Conservation (phyloP, 2,797 vertebrate species). For the Petrocephalus schoutedeni region DNA sequence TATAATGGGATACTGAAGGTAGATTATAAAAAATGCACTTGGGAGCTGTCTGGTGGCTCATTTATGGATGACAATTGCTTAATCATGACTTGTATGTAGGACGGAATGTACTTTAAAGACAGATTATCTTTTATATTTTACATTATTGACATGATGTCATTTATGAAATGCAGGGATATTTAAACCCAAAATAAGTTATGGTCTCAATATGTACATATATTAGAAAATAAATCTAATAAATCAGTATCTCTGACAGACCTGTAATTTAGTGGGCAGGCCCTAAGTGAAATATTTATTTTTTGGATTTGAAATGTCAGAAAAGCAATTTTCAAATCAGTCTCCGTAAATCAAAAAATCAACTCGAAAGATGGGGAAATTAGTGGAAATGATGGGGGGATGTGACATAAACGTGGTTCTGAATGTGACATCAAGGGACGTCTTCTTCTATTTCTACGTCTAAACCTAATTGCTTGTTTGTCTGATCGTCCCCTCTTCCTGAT, state of each 20-base stretch:
- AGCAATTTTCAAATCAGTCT: not conserved
- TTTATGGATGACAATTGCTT: not conserved
- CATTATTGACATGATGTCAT: not conserved
- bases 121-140: not conserved
- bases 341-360: not conserved
- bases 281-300: conserved; percentile 3
- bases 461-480: not conserved
- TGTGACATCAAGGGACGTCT: not conserved
- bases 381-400: not conserved
- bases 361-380: conserved; percentile 12
- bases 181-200: not conserved
- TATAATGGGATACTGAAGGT: not conserved
- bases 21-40: not conserved
- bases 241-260: not conserved
- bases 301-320: not conserved
- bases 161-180: not conserved
- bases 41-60: not conserved
- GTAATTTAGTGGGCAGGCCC: not conserved
- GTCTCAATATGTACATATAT: not conserved
- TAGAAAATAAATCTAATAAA: not conserved
- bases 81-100: not conserved
- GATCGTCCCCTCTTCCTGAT: not conserved
- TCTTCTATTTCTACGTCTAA: not conserved
- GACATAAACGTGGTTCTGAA: not conserved
- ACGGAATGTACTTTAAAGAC: not conserved